Conservation (phyloP, 2,113 vertebrate genomes). For the Semicossyphus pulcher region DNA sequence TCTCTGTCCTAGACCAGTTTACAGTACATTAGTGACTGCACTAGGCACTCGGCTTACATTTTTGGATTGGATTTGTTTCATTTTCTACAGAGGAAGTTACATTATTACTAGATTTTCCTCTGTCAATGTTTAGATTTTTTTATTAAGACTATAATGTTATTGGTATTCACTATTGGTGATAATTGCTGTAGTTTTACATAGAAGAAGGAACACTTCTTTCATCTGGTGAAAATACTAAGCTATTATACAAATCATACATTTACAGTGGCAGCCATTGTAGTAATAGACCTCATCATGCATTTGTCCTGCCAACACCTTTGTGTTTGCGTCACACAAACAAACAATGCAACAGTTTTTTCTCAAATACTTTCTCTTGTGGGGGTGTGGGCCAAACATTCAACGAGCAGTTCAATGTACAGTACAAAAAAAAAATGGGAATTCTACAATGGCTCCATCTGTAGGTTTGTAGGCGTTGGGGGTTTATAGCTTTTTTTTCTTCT, state of each 20-base stretch:
- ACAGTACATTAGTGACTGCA: conserved; percentile 95
- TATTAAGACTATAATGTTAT: conserved; percentile 77
- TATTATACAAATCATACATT: conserved; percentile 55
- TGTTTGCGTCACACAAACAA: conserved; percentile 19
- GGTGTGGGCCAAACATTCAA: neutral
- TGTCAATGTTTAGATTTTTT: conserved; percentile 79
- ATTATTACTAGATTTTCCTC: conserved; percentile 77
- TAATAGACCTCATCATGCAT: neutral
- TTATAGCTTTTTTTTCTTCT: conserved; percentile 56
- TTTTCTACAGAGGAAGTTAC: conserved; percentile 79
- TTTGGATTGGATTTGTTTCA: conserved; percentile 66
- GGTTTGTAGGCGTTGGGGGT: conserved; percentile 28
- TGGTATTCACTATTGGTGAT: conserved; percentile 75
- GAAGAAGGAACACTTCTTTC: conserved; percentile 60
- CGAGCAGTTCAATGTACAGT: conserved; percentile 12
- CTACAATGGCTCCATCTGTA: conserved; percentile 48
- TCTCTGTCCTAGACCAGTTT: conserved; percentile 95
- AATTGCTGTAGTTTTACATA: conserved; percentile 79
- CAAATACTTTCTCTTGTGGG: neutral
- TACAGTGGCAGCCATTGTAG: conserved; percentile 61
- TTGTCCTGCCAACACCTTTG: neutral
- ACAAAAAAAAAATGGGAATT: conserved; percentile 6
- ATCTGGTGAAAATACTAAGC: conserved; percentile 67
- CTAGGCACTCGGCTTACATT: conserved; percentile 85
- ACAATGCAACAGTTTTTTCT: conserved; percentile 28